These are phyloP conservation scores for Mimachlamys varia DNA, from an alignment of 2,888 invertebrate species.

Conservation along the genomic window DNA sequence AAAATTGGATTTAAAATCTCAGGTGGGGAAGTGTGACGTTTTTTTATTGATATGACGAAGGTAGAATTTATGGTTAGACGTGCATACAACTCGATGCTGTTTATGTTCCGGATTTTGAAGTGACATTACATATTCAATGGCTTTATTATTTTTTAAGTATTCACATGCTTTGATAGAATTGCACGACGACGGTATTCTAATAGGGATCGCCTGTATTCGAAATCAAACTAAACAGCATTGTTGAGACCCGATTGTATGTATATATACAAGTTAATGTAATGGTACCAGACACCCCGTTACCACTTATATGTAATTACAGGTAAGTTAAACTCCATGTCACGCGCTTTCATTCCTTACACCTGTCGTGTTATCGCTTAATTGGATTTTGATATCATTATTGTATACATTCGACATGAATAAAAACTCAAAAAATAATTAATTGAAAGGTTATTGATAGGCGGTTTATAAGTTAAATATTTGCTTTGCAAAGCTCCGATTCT, in stretches of 20 bases:
- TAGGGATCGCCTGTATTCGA: background rate
- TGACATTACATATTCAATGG: background rate
- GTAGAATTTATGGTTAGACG: too few relatives aligned
- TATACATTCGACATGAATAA: background rate
- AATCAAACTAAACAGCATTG: background rate
- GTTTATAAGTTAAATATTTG: too few relatives aligned
- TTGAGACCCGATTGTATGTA: background rate
- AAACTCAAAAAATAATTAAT: background rate
- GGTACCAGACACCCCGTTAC: background rate
- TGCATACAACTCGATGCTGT: too few relatives aligned
- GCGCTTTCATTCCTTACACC: background rate
- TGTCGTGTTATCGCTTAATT: background rate
- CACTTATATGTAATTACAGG: background rate
- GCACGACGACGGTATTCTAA: background rate
- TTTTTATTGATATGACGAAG: too few relatives aligned
- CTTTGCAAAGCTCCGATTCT: too few relatives aligned
- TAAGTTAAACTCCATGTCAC: background rate
- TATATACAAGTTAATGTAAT: background rate
- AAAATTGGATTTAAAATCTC: too few relatives aligned
- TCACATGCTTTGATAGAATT: background rate
- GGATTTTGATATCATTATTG: slow-evolving; percentile 6
- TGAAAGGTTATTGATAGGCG: background rate
- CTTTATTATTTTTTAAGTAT: background rate
- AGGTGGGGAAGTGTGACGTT: too few relatives aligned
- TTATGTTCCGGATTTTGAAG: background rate